Evolutionary conservation across 2,888 invertebrate genomes (phyloP), one percentile per base, ranked within the genome.

Genomic region (Nemotelus pantherinus): DNA sequence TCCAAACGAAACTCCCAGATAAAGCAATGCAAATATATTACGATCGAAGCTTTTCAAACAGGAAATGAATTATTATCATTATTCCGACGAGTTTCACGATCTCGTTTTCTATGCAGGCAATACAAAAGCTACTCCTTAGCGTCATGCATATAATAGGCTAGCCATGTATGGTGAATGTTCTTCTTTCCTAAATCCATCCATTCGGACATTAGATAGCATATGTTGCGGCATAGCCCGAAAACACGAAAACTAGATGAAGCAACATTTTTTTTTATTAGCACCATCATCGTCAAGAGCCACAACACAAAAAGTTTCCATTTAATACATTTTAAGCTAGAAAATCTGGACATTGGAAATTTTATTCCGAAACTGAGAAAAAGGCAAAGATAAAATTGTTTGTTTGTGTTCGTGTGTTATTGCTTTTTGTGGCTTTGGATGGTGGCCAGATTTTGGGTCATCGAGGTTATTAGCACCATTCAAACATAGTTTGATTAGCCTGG

Each of bases 261-360:
- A 9, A n/a, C 41, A 53, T 53, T 53, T 53, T 53, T 53, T 6
- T 6, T 6, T 53, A 53, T 25, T 25, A 6, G 10, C 53, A 53
- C 53, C 53, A 53, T 43, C 63, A 63, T 63, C 63, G 25, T 25
- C 25, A 25, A 25, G 25, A 25, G 25, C 25, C 63, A n/a, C 10
- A 3, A 41, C 41, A 6, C 25, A 6, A 5, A 63, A 41, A 41
- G 63, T 58, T 4, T 63, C 43, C 41, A 7, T 41, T 63, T 63
- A 43, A 43, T 63, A 39, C 63, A 7, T 9, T 4, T 9, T 6
- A 39, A 63, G 43, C 41, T 63, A 63, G 63, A 63, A 63, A 63
- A 63, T 63, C 63, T 63, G 63, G 63, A 63, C 63, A 43, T 43
- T 25, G 3, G 25, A 63, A 63, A 63, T 63, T 63, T 63, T 9